Evolutionary conservation across 2,797 vertebrate genomes (phyloP).

Genomic region (Acestrorhynchus altus): DNA sequence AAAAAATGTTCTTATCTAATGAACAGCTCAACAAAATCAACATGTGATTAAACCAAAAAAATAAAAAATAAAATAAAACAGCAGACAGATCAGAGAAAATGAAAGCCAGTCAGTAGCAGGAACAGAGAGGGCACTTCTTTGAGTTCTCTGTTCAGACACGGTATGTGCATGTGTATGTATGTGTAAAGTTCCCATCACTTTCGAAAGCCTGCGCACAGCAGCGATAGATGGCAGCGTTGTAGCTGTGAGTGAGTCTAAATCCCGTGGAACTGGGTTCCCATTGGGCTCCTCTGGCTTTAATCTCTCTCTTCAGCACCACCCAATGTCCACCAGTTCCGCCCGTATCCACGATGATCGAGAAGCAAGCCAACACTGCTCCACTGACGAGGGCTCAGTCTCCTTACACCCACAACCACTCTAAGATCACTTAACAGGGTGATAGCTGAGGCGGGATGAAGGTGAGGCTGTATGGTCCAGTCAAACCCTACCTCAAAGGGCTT

Average conservation of each 20-base stretch:
- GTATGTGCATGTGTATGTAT: slow-evolving; percentile 35
- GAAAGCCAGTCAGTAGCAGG: slow-evolving; percentile 62
- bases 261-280: slow-evolving; percentile 47
- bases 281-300: slow-evolving; percentile 46
- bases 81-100: slow-evolving; percentile 55
- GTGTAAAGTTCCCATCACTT: slow-evolving; percentile 35
- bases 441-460: slow-evolving; percentile 43
- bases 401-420: slow-evolving; percentile 31
- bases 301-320: slow-evolving; percentile 43
- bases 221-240: slow-evolving; percentile 74
- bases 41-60: slow-evolving; percentile 54
- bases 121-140: slow-evolving; percentile 79
- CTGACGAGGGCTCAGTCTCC: slow-evolving; percentile 10
- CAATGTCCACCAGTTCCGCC: slow-evolving; percentile 10
- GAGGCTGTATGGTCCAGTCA: slow-evolving; percentile 19
- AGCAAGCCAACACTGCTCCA: slow-evolving; percentile 29
- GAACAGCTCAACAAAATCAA: slow-evolving; percentile 61
- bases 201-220: slow-evolving; percentile 58
- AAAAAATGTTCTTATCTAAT: slow-evolving; percentile 59
- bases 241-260: slow-evolving; percentile 56
- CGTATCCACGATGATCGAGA: slow-evolving; percentile 31
- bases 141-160: slow-evolving; percentile 62
- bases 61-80: slow-evolving; percentile 40
- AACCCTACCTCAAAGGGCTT: slow-evolving; percentile 40
- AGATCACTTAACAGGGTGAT: slow-evolving; percentile 52